A percentile compares a stretch with the other conserved stretches of the same genome.
Conservation (phyloP, 2,888 invertebrate species). For the Catocala sponsa region DNA sequence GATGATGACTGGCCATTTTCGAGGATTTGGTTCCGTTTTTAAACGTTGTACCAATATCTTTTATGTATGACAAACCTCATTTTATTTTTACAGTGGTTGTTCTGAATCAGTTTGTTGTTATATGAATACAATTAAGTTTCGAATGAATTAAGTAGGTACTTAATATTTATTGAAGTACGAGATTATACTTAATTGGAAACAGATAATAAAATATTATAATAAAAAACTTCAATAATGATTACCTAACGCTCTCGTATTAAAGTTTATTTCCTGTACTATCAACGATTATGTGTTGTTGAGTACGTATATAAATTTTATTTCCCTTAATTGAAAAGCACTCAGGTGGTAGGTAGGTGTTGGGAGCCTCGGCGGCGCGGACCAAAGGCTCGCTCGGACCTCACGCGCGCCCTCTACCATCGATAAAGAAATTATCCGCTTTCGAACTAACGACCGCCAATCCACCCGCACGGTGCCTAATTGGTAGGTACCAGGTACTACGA, state of each 20-base stretch:
- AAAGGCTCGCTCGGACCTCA: slow-evolving; percentile 73
- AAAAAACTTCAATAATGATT: slow-evolving; percentile 36
- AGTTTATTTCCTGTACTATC: slow-evolving; percentile 38
- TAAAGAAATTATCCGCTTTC: slow-evolving; percentile 81
- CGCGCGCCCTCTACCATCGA: slow-evolving; percentile 68
- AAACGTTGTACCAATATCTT: slow-evolving; percentile 23
- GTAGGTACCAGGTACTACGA: slow-evolving; percentile 56
- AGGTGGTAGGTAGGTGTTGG: slow-evolving; percentile 54
- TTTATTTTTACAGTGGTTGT: slow-evolving; percentile 8
- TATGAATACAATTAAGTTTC: background rate
- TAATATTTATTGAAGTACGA: background rate
- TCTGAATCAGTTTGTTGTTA: slow-evolving; percentile 1
- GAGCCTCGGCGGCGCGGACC: slow-evolving; percentile 53
- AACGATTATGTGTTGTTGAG: slow-evolving; percentile 35
- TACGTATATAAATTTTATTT: slow-evolving; percentile 52
- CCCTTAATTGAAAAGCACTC: slow-evolving; percentile 56
- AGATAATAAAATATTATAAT: slow-evolving; percentile 20
- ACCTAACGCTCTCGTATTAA: slow-evolving; percentile 38
- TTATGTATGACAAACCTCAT: slow-evolving; percentile 32
- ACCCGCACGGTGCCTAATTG: slow-evolving; percentile 64
- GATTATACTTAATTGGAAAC: slow-evolving; percentile 5
- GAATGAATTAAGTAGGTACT: background rate
- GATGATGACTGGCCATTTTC: slow-evolving; percentile 72
- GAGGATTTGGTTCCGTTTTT: slow-evolving; percentile 35
- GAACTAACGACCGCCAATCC: slow-evolving; percentile 71